Base-by-base conservation (phyloP, 2,888 invertebrate genomes). In the Phyllotreta cruciferae region DNA sequence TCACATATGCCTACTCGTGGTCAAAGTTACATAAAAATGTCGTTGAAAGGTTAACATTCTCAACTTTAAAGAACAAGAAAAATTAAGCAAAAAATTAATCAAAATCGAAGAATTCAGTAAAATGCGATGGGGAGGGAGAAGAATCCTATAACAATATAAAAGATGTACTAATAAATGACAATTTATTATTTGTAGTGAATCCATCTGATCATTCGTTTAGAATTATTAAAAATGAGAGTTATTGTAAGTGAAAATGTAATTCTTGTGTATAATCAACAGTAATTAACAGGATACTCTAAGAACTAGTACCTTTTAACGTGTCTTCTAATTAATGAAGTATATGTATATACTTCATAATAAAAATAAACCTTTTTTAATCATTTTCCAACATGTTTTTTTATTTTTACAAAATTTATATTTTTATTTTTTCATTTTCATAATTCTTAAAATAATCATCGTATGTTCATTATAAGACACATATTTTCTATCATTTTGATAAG, bases 21-120 rank as follows among this genome's bases (percentile, higher is more conserved):
- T 24, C 24, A n/a, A 24, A 24, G 24, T 24, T 24, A 24, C 24
- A n/a, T 24, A 3, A 24, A 24, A 24, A 24, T 24, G 24, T 4
- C 24, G 24, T 1, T 24, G 4, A 4, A 24, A 24, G 24, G 24
- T 24, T 24, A 24, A 1, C 24, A 24, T 24, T 24, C 24, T n/a
- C n/a, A n/a, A n/a, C n/a, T n/a, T n/a, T n/a, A n/a, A n/a, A 38
- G 41, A 42, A 60, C 60, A 53, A 41, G 36, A 41, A 24, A 42
- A 58, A 53, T 60, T 60, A 42, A 41, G 60, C 53, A 52, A 52
- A n/a, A 11, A 60, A 52, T 52, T 14, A 14, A 47, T 52, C 42
- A 42, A 52, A 44, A 37, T 44, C 10, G 42, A 8, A 13, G 37
- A 60, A 37, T 44, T 52, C 35, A 36, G 9, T 53, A 14, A 7